Conservation (phyloP, 2,888 invertebrate genomes). For the Cerceris ruficornis region DNA sequence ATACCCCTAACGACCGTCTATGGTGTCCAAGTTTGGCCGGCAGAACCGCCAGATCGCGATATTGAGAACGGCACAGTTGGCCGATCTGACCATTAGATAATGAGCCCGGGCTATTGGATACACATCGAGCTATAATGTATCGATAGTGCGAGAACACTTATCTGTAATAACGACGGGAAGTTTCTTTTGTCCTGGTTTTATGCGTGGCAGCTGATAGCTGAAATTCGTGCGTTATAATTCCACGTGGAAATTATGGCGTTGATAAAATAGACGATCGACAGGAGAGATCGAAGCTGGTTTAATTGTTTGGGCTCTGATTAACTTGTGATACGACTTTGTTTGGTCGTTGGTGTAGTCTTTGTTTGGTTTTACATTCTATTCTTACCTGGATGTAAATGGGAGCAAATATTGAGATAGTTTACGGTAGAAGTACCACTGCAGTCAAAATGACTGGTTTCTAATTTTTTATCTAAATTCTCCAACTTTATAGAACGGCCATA, state of each 20-base stretch:
- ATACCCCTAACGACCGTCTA: conserved; percentile 41
- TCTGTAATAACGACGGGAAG: conserved; percentile 10
- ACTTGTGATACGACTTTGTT: no score
- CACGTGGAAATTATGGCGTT: background rate
- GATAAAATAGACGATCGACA: no score
- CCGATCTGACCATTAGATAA: conserved; percentile 64
- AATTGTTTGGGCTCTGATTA: no score
- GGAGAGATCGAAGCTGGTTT: no score
- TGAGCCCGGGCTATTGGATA: conserved; percentile 50
- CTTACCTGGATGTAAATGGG: no score
- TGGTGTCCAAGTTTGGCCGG: conserved; percentile 33
- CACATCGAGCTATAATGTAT: conserved; percentile 31
- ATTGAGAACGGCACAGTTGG: conserved; percentile 53
- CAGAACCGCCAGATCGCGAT: conserved; percentile 49
- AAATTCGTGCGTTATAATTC: background rate
- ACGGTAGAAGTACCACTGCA: no score
- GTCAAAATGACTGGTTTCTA: no score
- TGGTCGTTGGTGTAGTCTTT: no score
- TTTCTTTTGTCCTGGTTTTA: background rate
- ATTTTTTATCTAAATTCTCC: no score
- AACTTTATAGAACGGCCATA: no score
- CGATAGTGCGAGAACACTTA: conserved; percentile 37
- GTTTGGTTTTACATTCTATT: no score
- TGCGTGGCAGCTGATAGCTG: background rate
- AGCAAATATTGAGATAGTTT: no score